Percentiles rank a stretch among this genome's conserved stretches.
Evolutionary conservation across 2,113 vertebrate genomes (phyloP).

Genomic region (Hystrix brachyura): DNA sequence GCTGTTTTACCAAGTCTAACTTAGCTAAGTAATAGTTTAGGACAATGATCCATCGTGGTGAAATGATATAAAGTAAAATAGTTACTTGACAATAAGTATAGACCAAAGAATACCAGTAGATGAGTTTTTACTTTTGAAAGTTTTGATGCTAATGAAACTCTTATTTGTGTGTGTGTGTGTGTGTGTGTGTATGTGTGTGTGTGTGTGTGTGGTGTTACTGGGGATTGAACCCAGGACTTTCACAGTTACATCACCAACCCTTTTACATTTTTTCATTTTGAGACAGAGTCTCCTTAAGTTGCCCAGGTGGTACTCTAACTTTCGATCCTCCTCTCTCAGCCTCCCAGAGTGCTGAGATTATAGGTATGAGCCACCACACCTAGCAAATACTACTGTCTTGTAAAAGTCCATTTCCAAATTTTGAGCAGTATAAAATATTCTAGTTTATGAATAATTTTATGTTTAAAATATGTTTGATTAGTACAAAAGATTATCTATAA

Average conservation of each 20-base stretch:
- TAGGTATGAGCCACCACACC: no score
- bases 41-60: constrained; percentile 20
- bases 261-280: no score
- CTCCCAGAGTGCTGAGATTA: no score
- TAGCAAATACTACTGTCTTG: no score
- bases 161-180: background rate
- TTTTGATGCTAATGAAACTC: constrained; percentile 17
- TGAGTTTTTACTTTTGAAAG: background rate
- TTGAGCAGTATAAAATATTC: background rate
- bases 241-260: no score
- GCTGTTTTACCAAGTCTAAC: background rate
- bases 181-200: background rate
- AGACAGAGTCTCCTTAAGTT: no score
- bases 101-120: background rate
- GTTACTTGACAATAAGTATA: background rate
- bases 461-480: constrained; percentile 13
- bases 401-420: background rate
- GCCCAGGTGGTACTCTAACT: no score
- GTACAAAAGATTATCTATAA: constrained; percentile 20
- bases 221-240: background rate
- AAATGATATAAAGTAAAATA: constrained; percentile 31
- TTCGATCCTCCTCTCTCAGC: no score
- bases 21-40: constrained; percentile 16
- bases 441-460: background rate
- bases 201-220: background rate